Base-by-base conservation (phyloP, 2,888 invertebrate species). In the Nebria salina region DNA sequence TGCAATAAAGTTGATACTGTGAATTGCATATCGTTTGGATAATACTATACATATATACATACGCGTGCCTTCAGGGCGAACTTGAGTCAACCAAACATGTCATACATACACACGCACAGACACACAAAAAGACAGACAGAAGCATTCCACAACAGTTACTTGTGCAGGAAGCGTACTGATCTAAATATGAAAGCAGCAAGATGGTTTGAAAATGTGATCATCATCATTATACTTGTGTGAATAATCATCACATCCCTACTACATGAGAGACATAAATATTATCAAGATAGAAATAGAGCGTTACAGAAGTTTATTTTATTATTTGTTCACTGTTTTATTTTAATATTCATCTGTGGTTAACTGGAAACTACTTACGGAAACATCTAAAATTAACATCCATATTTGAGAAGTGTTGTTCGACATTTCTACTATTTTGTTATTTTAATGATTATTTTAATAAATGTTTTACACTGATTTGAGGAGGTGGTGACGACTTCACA, bases 131-230 rank as follows among this genome's bases (percentile, higher is more conserved):
- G 76, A 82, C 82, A 82, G 77, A 83, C 83, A 83, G 82, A 82
- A 83, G 83, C 82, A 81, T 75, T 81, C 75, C 85, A 84, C 82
- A 83, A 84, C 83, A 83, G 84, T 84, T 81, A 84, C 82, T 81
- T 78, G 85, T 86, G 83, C 82, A 82, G 85, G 86, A 85, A 86
- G 86, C 86, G 86, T 84, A 85, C 85, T 86, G 86, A 84, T 86
- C 86, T 86, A 87, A 85, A 86, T 84, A 85, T 85, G 82, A 85
- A 85, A 86, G 87, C 87, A 87, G 87, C 87, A 87, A 86, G 85
- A 86, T 87, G 86, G 86, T 84, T 86, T 85, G 85, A 86, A 85
- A 83, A 82, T 81, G 76, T 83, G 13, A 54, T 64, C 54, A 65
- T 75, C 83, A 84, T 84, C 83, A 43, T 15, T 76, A 72, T 72